Evolutionary conservation across 1,140 invertebrate species (phyloP).

Genomic region (Tenebrio molitor): DNA sequence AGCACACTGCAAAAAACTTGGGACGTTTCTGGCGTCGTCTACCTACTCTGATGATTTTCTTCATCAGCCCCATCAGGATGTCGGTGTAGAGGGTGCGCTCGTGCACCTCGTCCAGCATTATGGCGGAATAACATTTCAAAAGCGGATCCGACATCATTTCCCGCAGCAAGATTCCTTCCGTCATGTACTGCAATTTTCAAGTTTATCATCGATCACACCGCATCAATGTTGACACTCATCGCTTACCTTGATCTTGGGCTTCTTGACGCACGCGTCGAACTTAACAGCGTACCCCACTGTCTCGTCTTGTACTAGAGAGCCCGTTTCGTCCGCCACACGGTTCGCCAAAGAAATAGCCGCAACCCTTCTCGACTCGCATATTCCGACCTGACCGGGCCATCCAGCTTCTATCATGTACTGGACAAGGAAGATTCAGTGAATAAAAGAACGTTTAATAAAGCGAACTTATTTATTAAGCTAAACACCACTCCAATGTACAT

Average conservation of each 20-base stretch:
- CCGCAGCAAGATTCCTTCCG: conserved; percentile 93
- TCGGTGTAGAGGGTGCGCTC: conserved; percentile 95
- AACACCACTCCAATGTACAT: conserved; percentile 36
- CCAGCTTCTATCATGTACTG: conserved; percentile 94
- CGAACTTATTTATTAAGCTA: conserved; percentile 45
- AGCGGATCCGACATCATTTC: conserved; percentile 97
- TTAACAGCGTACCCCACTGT: conserved; percentile 94
- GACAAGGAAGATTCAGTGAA: conserved; percentile 13
- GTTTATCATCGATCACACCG: too few relatives aligned
- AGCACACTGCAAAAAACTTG: neutral
- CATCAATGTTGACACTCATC: too few relatives aligned
- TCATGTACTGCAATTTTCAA: conserved; percentile 82
- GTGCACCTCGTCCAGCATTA: conserved; percentile 97
- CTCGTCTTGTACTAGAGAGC: conserved; percentile 77
- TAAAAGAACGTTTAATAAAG: conserved; percentile 11
- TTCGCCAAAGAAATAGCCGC: conserved; percentile 91
- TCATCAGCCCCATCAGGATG: conserved; percentile 93
- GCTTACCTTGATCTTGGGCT: conserved; percentile 88
- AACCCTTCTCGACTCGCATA: conserved; percentile 93
- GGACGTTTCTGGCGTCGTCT: conserved; percentile 28
- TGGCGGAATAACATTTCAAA: conserved; percentile 88
- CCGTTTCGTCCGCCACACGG: conserved; percentile 92
- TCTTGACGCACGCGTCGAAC: conserved; percentile 86
- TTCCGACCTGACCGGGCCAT: conserved; percentile 86
- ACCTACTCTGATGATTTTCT: conserved; percentile 89